A percentile compares a stretch with the other conserved stretches of the same genome.
Evolutionary conservation across 2,888 invertebrate species (phyloP).

Genomic region (Plebejus melissa): DNA sequence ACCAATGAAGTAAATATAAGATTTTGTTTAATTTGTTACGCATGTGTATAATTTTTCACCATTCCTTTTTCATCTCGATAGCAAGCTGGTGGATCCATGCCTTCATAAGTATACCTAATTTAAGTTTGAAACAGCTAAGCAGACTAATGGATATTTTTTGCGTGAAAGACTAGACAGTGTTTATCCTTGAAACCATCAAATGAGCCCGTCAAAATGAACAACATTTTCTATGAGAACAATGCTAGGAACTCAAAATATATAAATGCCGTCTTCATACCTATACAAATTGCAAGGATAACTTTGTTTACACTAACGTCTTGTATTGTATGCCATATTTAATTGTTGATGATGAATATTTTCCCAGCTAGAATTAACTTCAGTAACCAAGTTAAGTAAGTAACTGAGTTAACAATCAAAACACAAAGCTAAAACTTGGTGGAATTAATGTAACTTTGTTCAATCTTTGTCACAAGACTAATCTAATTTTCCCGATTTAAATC

Average conservation of each 20-base stretch:
- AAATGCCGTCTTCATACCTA: too few species aligned
- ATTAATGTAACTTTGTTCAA: neutral
- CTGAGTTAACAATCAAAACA: neutral
- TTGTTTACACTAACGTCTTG: too few species aligned
- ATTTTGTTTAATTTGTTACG: constrained; percentile 34
- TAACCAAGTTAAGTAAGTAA: neutral
- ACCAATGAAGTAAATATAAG: constrained; percentile 59
- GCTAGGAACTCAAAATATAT: too few species aligned
- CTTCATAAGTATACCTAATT: neutral
- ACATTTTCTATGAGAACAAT: too few species aligned
- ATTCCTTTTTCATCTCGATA: neutral
- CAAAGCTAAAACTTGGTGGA: neutral
- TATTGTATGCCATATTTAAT: neutral
- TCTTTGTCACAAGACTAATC: neutral
- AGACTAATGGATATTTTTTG: too few species aligned
- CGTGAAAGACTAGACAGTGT: too few species aligned
- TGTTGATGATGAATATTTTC: neutral
- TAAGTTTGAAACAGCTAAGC: too few species aligned
- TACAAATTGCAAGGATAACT: too few species aligned
- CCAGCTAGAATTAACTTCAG: neutral
- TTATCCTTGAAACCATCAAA: too few species aligned
- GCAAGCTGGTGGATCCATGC: neutral
- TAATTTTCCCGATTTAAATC: constrained; percentile 11
- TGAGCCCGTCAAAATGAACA: too few species aligned
- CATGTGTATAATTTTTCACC: neutral